Conservation (phyloP, 2,888 invertebrate species). For the Acleris holmiana region DNA sequence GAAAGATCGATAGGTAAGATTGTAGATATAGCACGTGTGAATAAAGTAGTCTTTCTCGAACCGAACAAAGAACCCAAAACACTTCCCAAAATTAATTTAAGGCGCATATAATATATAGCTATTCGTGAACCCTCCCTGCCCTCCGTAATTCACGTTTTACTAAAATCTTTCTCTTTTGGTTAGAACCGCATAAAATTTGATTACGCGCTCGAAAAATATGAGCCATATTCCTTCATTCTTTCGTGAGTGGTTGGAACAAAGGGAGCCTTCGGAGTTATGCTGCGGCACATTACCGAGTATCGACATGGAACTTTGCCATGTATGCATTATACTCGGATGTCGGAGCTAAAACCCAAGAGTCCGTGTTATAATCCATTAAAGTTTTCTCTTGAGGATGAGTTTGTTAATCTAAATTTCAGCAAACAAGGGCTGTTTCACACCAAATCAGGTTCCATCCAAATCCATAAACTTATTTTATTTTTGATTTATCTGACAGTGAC, state of each 20-base stretch:
- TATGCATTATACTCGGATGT: slow-evolving; percentile 2
- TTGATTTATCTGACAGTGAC: no score
- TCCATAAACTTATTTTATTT: no score
- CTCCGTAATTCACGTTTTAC: slow-evolving; percentile 26
- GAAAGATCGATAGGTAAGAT: no score
- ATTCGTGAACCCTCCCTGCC: slow-evolving; percentile 13
- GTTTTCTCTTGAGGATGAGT: no score
- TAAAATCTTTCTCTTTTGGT: slow-evolving; percentile 35
- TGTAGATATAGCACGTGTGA: no score
- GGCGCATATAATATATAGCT: slow-evolving; percentile 1
- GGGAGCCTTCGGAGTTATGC: slow-evolving; percentile 20
- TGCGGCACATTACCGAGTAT: slow-evolving; percentile 20
- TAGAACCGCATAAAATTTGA: slow-evolving; percentile 37
- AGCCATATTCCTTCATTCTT: slow-evolving; percentile 34
- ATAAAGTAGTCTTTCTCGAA: neutral
- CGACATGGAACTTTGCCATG: slow-evolving; percentile 13
- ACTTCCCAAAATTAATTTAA: slow-evolving; percentile 27
- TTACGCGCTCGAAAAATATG: slow-evolving; percentile 35
- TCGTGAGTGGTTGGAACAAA: slow-evolving; percentile 33
- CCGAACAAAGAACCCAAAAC: neutral
- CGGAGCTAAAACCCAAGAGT: neutral
- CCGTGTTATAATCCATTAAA: no score
- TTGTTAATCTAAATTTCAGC: no score
- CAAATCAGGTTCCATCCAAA: no score
- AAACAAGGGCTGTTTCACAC: no score